Evolutionary conservation across 2,888 invertebrate genomes (phyloP), one percentile per base, ranked within the genome.

Genomic region (Timandra comae): DNA sequence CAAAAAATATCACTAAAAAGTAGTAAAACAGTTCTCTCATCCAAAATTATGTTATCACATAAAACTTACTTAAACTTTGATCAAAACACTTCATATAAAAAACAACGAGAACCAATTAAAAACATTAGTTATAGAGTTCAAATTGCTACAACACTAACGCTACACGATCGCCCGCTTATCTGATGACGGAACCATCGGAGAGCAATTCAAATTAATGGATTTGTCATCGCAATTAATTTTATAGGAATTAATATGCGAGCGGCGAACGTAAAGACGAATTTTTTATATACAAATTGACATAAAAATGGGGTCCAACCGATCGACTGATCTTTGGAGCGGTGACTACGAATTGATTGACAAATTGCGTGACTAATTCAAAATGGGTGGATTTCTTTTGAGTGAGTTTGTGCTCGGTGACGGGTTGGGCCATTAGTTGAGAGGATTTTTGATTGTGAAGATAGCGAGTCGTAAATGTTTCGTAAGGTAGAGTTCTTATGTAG

Each of bases 151-250:
- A 43, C 35, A 27, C 37, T 32, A 52, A 43, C 35, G 27, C 37
- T 32, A 28, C 20, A 30, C 28, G 39, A 31, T 32, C 31, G 37
- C 41, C 42, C 48, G 27, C 37, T 50, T 52, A 51, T 44, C 49
- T 31, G 44, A 56, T 50, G 59, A 62, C 48, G 52, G 57, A 71
- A 71, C 69, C 67, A 62, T 73, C 72, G 68, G 58, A 61, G 59
- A 67, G 71, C 79, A 65, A 79, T 81, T 72, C 63, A 62, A 75
- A 77, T 78, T 79, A 84, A 84, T 81, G 78, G 75, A 80, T 84
- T 84, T 85, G 84, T 82, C 84, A 81, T 80, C 79, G 81, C 77
- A 79, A 85, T 84, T 82, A 82, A 80, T 81, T 82, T 79, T 75
- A 77, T 78, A 74, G 80, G 75, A 81, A 82, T 81, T 75, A 82